Percentiles rank a stretch among this genome's conserved stretches.
phyloP scores from a whole-genome alignment of 2,888 invertebrate genomes.

The Oxycera nigricornis region DNA sequence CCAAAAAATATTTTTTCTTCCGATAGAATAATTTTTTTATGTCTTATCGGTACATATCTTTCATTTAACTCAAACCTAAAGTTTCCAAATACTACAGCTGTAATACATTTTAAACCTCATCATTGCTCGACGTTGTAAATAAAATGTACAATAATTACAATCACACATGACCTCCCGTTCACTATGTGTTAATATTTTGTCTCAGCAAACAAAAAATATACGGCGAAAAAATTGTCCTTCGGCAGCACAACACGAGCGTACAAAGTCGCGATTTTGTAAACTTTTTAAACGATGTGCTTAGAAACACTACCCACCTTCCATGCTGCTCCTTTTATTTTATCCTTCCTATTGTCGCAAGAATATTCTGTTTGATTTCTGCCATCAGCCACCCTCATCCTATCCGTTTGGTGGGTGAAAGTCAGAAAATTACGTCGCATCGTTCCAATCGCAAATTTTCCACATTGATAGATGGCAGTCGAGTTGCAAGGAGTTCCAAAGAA shows the following conservation, averaged over 20 bases:
- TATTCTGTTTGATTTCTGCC: constrained; percentile 21
- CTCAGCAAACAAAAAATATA: no score
- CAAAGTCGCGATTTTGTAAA: background rate
- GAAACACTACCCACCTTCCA: background rate
- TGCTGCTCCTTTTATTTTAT: background rate
- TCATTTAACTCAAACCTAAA: no score
- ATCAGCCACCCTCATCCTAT: background rate
- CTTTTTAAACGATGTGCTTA: constrained; percentile 2
- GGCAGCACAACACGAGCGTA: background rate
- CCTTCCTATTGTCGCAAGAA: background rate
- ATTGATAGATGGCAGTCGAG: background rate
- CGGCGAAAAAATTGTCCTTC: background rate
- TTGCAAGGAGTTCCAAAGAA: constrained; percentile 9
- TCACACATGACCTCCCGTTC: no score
- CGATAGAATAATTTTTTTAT: no score
- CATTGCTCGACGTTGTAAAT: no score
- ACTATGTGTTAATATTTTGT: background rate
- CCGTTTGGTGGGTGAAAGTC: background rate
- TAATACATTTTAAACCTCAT: no score
- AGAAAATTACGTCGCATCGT: background rate
- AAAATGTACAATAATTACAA: no score
- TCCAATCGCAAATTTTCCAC: background rate
- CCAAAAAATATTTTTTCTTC: no score
- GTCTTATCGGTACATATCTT: no score
- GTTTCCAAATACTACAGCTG: no score